Evolutionary conservation across 2,113 vertebrate species (phyloP), one percentile per base, ranked within the genome.

Genomic region (Phaethon lepturus): DNA sequence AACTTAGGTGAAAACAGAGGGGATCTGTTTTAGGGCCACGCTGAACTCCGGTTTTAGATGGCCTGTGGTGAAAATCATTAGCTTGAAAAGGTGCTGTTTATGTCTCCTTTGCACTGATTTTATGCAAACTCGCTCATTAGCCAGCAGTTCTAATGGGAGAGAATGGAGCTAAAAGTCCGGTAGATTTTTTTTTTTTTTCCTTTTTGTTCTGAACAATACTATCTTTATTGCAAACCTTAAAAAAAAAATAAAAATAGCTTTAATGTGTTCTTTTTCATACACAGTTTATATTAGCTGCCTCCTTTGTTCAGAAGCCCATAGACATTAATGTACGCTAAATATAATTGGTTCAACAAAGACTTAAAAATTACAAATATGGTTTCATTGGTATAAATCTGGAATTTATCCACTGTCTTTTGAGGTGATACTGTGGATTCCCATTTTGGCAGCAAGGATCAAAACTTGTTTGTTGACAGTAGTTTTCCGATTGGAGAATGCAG

Each of bases 61-160:
- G 95, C 95, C 90, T 91, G 11, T 96, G 84, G 85, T 97, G 86
- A 97, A 97, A 98, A 95, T 85, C 68, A 73, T 97, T 96, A 92
- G 74, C 75, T 95, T 90, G 97, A 96, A 75, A 91, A 91, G 86
- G 91, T 75, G 35, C 44, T 77, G 16, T 68, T 85, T 86, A 53
- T 87, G 75, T 94, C 9, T 49, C 77, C 52, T 69, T 94, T 81
- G 93, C 88, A 93, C 33, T 28, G 69, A 89, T 55, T 91, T 90
- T 89, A 40, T 3, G 16, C 64, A 24, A 75, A 86, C 62, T 56
- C 49, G 55, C 79, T 93, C 78, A 63, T 93, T 91, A 94, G 58
- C 60, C 55, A 88, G 64, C 18, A n/a, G 42, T 95, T 88, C 77
- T 92, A 86, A 80, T 45, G 62, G 60, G 52, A 75, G 47, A 93